Base-by-base conservation (phyloP, 2,888 invertebrate species). In the Mamestra brassicae region DNA sequence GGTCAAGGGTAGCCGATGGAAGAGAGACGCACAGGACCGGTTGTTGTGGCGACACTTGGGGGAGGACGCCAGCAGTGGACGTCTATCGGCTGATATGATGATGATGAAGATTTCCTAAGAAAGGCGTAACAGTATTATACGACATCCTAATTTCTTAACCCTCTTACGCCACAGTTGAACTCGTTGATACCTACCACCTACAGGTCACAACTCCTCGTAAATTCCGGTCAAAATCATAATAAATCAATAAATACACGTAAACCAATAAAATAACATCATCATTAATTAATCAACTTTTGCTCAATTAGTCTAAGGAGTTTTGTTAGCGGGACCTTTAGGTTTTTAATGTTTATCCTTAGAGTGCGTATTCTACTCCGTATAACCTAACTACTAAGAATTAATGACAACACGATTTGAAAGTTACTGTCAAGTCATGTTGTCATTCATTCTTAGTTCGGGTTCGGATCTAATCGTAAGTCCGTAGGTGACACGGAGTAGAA, bases 171-270 rank as follows among this genome's bases (percentile, higher is more conserved):
- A 70, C 17, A 55, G 13, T 45, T 50, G 11, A 50, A 62, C 42
- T 55, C 13, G 50, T 26, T 8, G 50, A 55, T 42, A 60, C 4
- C 7, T 65, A 38, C 54, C 15, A 26, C 50, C 15, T 17, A 36
- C 15, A 57, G 81, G 69, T 81, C 69, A 81, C 6, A 76, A 6
- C 3, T 45, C 11, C 69, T 62, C 34, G 34, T 81, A 62, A 69
- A 81, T 52, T 57, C 36, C 10, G 13, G n/a, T 47, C 4, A 17
- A 8, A 45, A 55, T 54, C 13, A 13, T 26, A 70, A 54, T 82
- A 71, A 82, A 80, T 64, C 63, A 54, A 77, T 82, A 67, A 57
- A 64, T 45, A 52, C 62, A 55, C 42, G n/a, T 50, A 63, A 71
- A 45, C 57, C 47, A 0, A 73, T 67, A 67, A 65, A 68, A 4